phyloP scores from a whole-genome alignment of 1,140 invertebrate genomes.

The Campoletis sonorensis region DNA sequence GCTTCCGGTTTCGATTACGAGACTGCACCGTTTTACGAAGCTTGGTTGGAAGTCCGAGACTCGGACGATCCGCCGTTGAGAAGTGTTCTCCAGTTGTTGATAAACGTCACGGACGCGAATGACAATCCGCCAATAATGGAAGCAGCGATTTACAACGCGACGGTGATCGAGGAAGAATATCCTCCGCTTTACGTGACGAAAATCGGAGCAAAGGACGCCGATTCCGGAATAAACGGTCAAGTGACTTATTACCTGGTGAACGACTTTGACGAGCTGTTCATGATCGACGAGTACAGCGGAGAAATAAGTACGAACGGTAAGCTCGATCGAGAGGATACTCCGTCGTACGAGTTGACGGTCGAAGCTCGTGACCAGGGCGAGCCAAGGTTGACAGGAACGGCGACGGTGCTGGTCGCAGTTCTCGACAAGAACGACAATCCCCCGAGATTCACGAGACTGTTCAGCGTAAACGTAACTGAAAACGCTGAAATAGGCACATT shows the following conservation, averaged over 20 bases:
- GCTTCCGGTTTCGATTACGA: conserved; percentile 92
- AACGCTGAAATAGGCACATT: conserved; percentile 95
- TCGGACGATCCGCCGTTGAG: conserved; percentile 87
- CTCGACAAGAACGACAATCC: conserved; percentile 97
- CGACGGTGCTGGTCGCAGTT: conserved; percentile 90
- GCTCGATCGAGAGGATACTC: conserved; percentile 92
- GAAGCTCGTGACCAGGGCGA: conserved; percentile 92
- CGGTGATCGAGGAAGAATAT: conserved; percentile 90
- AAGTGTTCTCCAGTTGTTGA: conserved; percentile 85
- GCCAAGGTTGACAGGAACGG: conserved; percentile 88
- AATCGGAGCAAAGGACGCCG: conserved; percentile 89
- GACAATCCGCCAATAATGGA: conserved; percentile 93
- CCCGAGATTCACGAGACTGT: conserved; percentile 93
- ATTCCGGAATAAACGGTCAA: conserved; percentile 91
- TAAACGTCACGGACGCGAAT: conserved; percentile 94
- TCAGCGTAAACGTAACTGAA: conserved; percentile 96
- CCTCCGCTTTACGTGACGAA: conserved; percentile 87
- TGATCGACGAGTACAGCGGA: conserved; percentile 87
- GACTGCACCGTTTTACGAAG: conserved; percentile 87
- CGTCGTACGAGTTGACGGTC: conserved; percentile 89
- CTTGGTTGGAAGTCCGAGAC: conserved; percentile 95
- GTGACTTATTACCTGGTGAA: conserved; percentile 87
- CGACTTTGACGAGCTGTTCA: conserved; percentile 87
- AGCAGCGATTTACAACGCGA: conserved; percentile 87
- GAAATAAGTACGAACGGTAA: conserved; percentile 89